Conservation (phyloP, 2,113 vertebrate genomes). For the Syngnathus typhle region DNA sequence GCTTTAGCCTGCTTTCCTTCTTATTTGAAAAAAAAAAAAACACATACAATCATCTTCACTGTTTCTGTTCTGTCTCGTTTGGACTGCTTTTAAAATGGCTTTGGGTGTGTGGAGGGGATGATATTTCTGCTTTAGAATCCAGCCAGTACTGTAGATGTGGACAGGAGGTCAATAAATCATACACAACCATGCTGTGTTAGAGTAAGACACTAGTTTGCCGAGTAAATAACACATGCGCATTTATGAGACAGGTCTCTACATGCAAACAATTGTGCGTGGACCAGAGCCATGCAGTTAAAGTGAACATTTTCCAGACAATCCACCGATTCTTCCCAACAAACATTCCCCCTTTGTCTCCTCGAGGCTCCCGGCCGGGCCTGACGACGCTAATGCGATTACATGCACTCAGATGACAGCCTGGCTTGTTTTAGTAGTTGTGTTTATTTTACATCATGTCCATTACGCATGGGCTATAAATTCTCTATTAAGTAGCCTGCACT, state of each 20-base stretch:
- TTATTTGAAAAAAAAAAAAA: conserved; percentile 25
- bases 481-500: background rate
- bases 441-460: conserved; percentile 1
- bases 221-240: background rate
- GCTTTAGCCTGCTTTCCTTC: conserved; percentile 1
- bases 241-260: conserved; percentile 8
- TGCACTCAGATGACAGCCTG: conserved; percentile 25
- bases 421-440: conserved; percentile 11
- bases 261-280: conserved; percentile 22
- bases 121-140: background rate
- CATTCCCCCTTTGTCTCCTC: conserved; percentile 13
- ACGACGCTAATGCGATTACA: conserved; percentile 16
- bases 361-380: conserved; percentile 17
- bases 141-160: background rate
- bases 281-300: conserved; percentile 13
- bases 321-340: conserved; percentile 3
- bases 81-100: background rate
- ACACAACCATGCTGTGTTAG: background rate
- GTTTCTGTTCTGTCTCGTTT: background rate
- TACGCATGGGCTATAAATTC: conserved; percentile 10
- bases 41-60: conserved; percentile 5
- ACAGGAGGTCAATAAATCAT: too few relatives aligned
- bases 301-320: conserved; percentile 34
- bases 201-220: background rate
- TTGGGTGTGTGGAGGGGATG: background rate